Base-by-base conservation (phyloP, 2,888 invertebrate genomes). In the Ganaspis brasiliensis region DNA sequence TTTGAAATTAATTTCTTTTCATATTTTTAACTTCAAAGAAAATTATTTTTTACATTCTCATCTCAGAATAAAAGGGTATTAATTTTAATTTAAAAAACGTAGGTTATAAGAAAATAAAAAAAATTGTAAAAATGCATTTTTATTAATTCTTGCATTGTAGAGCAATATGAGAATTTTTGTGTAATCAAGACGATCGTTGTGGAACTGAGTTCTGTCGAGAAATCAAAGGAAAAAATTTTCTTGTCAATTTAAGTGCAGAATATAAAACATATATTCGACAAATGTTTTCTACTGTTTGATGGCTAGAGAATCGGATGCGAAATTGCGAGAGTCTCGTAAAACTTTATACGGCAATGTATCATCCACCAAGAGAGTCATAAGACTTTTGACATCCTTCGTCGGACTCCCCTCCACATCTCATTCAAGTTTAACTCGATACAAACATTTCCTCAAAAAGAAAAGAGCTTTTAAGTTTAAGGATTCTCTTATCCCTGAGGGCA, bases 281-380 rank as follows among this genome's bases (percentile, higher is more conserved):
- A 52, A 52, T 52, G 52, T 52, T 52, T 52, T 52, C 52, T 21
- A 2, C 10, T 35, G 14, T 35, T 61, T 61, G 59, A 61, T 35
- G 16, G 10, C 2, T 61, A 35, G 35, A 31, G n/a, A 5, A n/a
- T 59, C 5, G 12, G 35, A 59, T 35, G 31, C n/a, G 6, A 59
- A 59, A 19, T 59, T 61, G 19, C 12, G 35, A 31, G 19, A 61
- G 16, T 61, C 35, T 61, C 61, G 16, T 61, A 37, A 61, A 61
- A 19, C 16, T 61, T 61, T 37, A 61, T 37, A 37, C 19, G 35
- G 5, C 16, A 19, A 19, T 61, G 37, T 37, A 37, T 61, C 37
- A 37, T 37, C 10, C 37, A 61, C 16, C 61, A 37, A 14, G 14
- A 61, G 37, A 61, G 12, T 37, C 37, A 19, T 21, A 61, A 61